Base-by-base conservation (phyloP, 2,888 invertebrate species). In the Oligia fasciuncula region DNA sequence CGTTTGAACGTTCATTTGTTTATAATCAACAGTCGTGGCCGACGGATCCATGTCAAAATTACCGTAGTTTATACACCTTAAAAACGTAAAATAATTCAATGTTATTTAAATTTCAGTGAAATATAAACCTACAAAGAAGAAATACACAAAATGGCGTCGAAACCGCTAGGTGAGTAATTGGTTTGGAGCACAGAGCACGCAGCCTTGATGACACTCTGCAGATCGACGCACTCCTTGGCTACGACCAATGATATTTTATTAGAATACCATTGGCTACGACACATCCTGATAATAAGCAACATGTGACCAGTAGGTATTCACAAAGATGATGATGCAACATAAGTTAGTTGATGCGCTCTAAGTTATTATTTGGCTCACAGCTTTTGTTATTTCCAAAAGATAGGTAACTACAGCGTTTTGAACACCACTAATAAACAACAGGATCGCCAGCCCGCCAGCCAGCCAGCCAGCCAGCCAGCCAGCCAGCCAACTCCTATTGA, bases 151-250 rank as follows among this genome's bases (percentile, higher is more conserved):
- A 94, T 94, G 92, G 88, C 94, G 54, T 92, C 89, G 83, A 94
- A 90, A 90, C 94, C 95, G 19, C 85, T 95, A 80, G 95, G 95
- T 95, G 71, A 93, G 93, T 91, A 51, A 23, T 29, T 62, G n/a
- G n/a, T 57, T 40, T 57, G 35, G n/a, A 23, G 1, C 54, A 51
- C 69, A 35, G 29, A 54, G 17, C 23, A 35, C 51, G 14, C 9
- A 23, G 29, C 46, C n/a, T 67, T n/a, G 13, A 51, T 35, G 69
- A 14, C 69, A 9, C 23, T 23, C 14, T 14, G 23, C 23, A 51
- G 17, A 3, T n/a, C 40, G 35, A 54, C 23, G 19, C 69, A 49
- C 8, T 23, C 13, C 19, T 35, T 51, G 29, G 40, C 68, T 35
- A 14, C 46, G 23, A 3, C 13, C 29, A 29, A 29, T 29, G 29